phyloP scores from a whole-genome alignment of 2,888 invertebrate species.

The Epirrita christyi region DNA sequence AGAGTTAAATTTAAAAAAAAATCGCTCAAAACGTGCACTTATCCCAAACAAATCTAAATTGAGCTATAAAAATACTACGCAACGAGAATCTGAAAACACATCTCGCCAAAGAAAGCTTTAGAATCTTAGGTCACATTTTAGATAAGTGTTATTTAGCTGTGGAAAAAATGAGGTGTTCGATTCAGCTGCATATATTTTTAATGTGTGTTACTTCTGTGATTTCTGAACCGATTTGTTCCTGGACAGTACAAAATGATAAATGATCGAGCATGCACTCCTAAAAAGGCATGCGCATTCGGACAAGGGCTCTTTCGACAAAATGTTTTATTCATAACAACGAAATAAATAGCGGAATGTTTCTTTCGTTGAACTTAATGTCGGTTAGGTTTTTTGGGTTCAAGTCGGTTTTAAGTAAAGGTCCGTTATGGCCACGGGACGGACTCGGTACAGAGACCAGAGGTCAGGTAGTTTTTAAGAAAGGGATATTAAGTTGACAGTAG shows the following conservation, averaged over 20 bases:
- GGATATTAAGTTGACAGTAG: too few species aligned
- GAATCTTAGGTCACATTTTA: slow-evolving; percentile 19
- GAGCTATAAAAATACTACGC: slow-evolving; percentile 17
- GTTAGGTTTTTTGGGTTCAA: slow-evolving; percentile 31
- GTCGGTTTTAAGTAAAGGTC: slow-evolving; percentile 9
- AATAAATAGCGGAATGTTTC: slow-evolving; percentile 54
- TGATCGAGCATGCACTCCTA: slow-evolving; percentile 53
- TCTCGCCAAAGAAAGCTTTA: slow-evolving; percentile 14
- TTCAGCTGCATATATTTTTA: too few species aligned
- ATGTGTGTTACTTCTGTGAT: too few species aligned
- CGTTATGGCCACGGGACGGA: background rate
- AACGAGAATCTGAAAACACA: too few species aligned
- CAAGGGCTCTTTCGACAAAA: slow-evolving; percentile 65
- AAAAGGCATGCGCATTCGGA: slow-evolving; percentile 55
- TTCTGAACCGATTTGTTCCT: background rate
- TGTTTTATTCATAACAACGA: slow-evolving; percentile 73
- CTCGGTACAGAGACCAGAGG: too few species aligned
- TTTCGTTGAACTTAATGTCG: slow-evolving; percentile 28
- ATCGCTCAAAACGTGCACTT: too few species aligned
- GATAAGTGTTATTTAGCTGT: too few species aligned
- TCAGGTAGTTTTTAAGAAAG: too few species aligned
- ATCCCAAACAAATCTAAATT: slow-evolving; percentile 8
- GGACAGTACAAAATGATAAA: slow-evolving; percentile 51
- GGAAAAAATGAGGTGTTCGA: too few species aligned
- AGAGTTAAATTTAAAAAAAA: too few species aligned